Evolutionary conservation across 2,113 vertebrate genomes (phyloP).

Genomic region (Anarhynchus alexandrinus): DNA sequence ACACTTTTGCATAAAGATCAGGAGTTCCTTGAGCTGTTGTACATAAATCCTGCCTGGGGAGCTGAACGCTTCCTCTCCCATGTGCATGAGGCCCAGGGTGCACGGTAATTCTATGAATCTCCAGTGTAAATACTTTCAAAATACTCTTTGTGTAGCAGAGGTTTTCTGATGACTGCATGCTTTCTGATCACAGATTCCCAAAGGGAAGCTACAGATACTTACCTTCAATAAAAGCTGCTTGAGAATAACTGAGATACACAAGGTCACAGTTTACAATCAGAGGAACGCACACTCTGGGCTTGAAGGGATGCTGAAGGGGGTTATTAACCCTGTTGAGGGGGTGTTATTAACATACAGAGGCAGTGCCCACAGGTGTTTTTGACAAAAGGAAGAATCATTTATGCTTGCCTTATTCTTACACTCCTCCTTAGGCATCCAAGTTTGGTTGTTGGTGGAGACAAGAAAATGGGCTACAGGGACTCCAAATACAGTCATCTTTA

Average conservation of each 20-base stretch:
- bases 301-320: rapidly evolving
- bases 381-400: background rate
- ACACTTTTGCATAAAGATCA: background rate
- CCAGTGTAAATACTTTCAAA: background rate
- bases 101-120: background rate
- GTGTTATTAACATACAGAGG: background rate
- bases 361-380: background rate
- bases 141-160: background rate
- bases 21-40: background rate
- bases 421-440: background rate
- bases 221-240: background rate
- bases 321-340: background rate
- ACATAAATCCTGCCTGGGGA: background rate
- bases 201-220: background rate
- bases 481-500: background rate
- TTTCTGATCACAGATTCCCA: background rate
- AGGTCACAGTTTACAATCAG: background rate
- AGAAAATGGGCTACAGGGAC: background rate
- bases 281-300: background rate
- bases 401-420: background rate
- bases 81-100: background rate
- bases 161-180: background rate
- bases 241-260: background rate
- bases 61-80: background rate
- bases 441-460: background rate